Conservation (phyloP, 2,888 invertebrate genomes). For the Nemoura dubitans region DNA sequence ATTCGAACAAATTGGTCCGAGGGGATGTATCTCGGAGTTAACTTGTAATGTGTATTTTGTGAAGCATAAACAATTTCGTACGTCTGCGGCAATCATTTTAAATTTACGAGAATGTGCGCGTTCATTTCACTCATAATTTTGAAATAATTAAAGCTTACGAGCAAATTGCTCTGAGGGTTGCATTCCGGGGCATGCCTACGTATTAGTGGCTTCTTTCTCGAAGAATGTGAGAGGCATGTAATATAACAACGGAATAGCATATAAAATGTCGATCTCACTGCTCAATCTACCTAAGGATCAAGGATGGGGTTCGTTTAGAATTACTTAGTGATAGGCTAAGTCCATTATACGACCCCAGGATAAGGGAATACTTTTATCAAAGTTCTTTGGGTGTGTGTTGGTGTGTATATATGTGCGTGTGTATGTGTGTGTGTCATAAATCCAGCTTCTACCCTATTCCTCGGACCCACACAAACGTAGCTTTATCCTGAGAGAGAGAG, state of each 20-base stretch:
- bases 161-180: background rate
- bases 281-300: background rate
- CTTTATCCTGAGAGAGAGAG: background rate
- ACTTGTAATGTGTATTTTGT: too few species aligned
- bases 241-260: background rate
- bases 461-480: background rate
- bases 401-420: slow-evolving; percentile 13
- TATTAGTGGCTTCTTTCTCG: background rate
- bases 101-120: too few species aligned
- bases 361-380: slow-evolving; percentile 8
- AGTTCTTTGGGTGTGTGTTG: background rate
- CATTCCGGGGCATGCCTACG: background rate
- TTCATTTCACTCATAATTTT: too few species aligned
- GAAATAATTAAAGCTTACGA: background rate
- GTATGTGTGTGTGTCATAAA: background rate
- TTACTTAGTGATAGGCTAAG: slow-evolving; percentile 12
- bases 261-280: background rate
- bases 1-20: too few species aligned
- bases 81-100: too few species aligned
- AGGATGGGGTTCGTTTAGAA: background rate
- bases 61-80: too few species aligned
- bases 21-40: too few species aligned
- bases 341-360: background rate
- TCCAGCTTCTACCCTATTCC: slow-evolving; percentile 1
- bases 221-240: background rate